phyloP scores from a whole-genome alignment of 2,888 invertebrate species.

The Rutpela maculata region DNA sequence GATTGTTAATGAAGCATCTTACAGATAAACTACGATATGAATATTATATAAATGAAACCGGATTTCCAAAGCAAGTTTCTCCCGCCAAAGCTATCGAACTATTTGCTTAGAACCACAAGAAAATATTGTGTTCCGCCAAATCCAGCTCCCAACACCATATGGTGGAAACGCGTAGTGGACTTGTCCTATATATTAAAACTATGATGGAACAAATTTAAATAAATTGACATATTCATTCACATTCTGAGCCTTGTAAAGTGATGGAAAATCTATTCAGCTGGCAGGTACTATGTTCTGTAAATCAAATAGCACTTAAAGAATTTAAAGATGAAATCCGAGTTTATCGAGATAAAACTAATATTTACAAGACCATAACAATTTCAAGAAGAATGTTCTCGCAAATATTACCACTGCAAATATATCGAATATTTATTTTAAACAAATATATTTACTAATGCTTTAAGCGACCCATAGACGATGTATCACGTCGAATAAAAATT shows the following conservation, averaged over 20 bases:
- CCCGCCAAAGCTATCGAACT: background rate
- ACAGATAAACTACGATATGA: background rate
- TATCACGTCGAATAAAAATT: background rate
- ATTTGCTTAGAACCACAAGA: background rate
- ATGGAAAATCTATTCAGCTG: background rate
- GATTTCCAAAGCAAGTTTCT: background rate
- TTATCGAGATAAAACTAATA: conserved; percentile 28
- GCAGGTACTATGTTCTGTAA: conserved; percentile 11
- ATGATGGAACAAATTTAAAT: background rate
- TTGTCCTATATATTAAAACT: background rate
- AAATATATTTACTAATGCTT: background rate
- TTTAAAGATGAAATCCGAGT: conserved; percentile 27
- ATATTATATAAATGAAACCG: background rate
- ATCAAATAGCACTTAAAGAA: conserved; percentile 9
- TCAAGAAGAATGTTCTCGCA: conserved; percentile 7
- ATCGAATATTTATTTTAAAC: conserved; percentile 20
- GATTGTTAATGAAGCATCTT: background rate
- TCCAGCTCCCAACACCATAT: background rate
- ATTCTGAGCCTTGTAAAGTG: background rate
- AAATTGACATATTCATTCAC: background rate
- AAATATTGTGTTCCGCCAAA: background rate
- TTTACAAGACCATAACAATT: conserved; percentile 22
- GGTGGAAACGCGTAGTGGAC: background rate
- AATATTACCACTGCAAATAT: conserved; percentile 32
- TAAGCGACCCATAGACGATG: background rate